A percentile compares a stretch with the other conserved stretches of the same genome.
Conservation (phyloP, 2,888 invertebrate species). For the Standfussiana lucernea region DNA sequence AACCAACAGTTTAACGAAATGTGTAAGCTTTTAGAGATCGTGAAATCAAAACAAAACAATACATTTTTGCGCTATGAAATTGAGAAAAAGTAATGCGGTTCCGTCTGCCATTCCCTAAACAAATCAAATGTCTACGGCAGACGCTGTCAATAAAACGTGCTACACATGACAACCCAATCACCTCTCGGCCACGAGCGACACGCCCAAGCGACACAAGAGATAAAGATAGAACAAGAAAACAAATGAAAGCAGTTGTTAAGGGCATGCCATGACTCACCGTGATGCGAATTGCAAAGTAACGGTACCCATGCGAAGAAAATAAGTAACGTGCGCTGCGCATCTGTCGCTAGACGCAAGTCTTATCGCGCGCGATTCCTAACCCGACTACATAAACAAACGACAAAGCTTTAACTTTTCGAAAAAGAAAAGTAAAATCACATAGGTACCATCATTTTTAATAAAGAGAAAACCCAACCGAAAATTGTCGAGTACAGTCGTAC, state of each 20-base stretch:
- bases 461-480: conserved; percentile 23
- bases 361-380: too few species aligned
- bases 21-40: neutral
- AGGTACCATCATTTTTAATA: conserved; percentile 3
- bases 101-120: conserved; percentile 1
- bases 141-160: conserved; percentile 1
- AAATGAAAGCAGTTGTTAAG: neutral
- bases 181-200: neutral
- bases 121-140: neutral
- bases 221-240: too few species aligned
- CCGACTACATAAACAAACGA: too few species aligned
- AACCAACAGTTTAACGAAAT: neutral
- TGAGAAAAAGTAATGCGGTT: neutral
- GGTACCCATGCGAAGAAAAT: neutral
- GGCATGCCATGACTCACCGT: neutral
- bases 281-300: neutral
- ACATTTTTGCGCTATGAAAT: neutral
- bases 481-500: conserved; percentile 37
- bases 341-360: neutral
- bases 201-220: neutral
- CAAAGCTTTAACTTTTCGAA: too few species aligned
- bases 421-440: neutral
- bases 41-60: neutral
- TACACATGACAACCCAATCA: neutral
- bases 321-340: neutral